Base-by-base conservation (phyloP, 2,797 vertebrate genomes). In the Macrochelys suwanniensis region DNA sequence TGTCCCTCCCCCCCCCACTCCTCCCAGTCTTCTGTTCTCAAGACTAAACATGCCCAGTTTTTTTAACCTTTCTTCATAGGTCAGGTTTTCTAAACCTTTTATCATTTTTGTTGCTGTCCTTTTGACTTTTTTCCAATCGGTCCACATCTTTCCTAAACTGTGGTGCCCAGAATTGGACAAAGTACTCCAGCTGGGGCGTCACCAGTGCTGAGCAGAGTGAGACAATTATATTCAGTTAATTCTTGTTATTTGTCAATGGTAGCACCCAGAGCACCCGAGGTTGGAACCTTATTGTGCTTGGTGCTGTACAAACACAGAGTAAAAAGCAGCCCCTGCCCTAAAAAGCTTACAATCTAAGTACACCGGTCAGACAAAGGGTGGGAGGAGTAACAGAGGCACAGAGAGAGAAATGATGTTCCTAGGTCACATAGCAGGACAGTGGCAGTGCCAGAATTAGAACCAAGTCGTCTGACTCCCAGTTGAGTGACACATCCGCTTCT, bases 281-380 rank as follows among this genome's bases (percentile, higher is more conserved):
- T 31, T 2, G 28, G 61, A 6, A 7, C 61, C 13, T 33, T 50
- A 4, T 65, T 56, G 13, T 0, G 47, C 19, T 19, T 19, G 78
- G 47, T 37, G 25, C 33, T 49, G 19, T 4, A 56, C 17, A 17
- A n/a, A 80, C 21, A 4, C 49, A 28, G 65, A 16, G 12, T 0
- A 0, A 0, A 61, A n/a, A 68, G 13, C 11, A 57, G 50, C 28
- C 13, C 19, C 77, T 33, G 17, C 56, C 85, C 12, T 42, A 7
- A 19, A 50, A 68, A 85, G 11, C 17, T 50, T 83, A 5, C 11
- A 8, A 5, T 3, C 12, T 0, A 0, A 42, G 61, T 61, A 51
- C 2, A 47, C 9, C 7, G 45, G 71, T 80, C 65, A 51, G 56
- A 16, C 6, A 82, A 49, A 76, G 50, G 2, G 31, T 25, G 82